These are phyloP conservation scores for Phytoseiulus persimilis DNA, from an alignment of 2,888 invertebrate genomes.

Conservation along the genomic window DNA sequence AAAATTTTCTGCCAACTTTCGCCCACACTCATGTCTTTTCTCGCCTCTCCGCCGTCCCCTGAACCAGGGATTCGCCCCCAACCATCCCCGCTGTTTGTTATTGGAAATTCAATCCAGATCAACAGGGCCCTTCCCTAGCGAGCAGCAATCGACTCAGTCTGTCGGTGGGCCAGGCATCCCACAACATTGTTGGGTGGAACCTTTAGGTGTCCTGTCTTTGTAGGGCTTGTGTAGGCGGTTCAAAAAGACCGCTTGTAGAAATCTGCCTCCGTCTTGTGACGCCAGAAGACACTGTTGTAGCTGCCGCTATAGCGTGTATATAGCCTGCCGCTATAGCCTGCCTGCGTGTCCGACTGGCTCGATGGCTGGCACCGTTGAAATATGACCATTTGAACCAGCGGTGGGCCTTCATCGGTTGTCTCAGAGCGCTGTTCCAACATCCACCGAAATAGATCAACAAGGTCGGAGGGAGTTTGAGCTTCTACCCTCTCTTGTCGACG, in stretches of 20 bases:
- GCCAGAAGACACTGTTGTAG: neutral
- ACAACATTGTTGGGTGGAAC: neutral
- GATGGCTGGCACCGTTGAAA: too few relatives aligned
- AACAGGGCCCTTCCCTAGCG: neutral
- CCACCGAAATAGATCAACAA: neutral
- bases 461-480: neutral
- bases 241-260: neutral
- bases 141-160: neutral
- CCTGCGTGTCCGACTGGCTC: too few relatives aligned
- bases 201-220: constrained; percentile 5
- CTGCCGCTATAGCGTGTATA: neutral
- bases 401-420: neutral
- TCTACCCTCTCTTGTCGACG: neutral
- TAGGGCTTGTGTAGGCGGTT: neutral
- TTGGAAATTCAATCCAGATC: neutral
- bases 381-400: neutral
- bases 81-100: neutral
- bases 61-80: neutral
- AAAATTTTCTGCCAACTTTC: too few relatives aligned
- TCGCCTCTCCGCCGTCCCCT: neutral
- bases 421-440: neutral
- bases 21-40: neutral
- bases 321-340: neutral
- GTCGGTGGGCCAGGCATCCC: neutral
- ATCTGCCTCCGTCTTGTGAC: neutral